Evolutionary conservation across 2,888 invertebrate species (phyloP).

Genomic region (Monoplex corrugatus): DNA sequence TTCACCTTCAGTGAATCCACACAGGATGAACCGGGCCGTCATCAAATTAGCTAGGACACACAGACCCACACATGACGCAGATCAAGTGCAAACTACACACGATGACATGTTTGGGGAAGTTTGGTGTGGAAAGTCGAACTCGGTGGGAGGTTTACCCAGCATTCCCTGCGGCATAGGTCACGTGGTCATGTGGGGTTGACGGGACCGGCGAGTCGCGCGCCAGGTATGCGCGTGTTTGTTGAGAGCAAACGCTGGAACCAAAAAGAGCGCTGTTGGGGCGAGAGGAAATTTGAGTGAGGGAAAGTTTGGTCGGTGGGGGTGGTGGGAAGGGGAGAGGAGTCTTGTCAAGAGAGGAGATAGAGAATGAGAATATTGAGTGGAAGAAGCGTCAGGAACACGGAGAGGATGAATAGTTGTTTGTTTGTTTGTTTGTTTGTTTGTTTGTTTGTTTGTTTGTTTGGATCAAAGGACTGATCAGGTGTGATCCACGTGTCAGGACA

Average conservation of each 20-base stretch:
- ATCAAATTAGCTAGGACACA: not conserved
- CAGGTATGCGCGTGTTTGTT: constrained; percentile 1
- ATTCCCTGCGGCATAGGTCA: not conserved
- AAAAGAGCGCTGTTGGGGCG: not conserved
- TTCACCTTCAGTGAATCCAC: no score
- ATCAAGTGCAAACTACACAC: not conserved
- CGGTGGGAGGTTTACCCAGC: not conserved
- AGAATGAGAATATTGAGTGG: not conserved
- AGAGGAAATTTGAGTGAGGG: not conserved
- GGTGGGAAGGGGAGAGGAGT: not conserved
- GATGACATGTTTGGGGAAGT: constrained; percentile 11
- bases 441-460: not conserved
- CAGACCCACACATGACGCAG: no score
- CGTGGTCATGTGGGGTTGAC: not conserved
- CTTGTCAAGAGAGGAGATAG: not conserved
- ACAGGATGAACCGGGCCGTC: no score
- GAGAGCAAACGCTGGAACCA: not conserved
- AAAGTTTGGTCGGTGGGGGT: not conserved
- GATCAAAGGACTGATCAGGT: not conserved
- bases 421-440: no score
- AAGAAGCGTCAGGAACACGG: not conserved
- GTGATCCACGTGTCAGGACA: not conserved
- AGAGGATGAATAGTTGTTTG: no score
- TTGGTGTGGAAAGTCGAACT: not conserved
- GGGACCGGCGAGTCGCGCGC: not conserved